A percentile compares a stretch with the other conserved stretches of the same genome.
phyloP scores from a whole-genome alignment of 2,113 vertebrate genomes.

The Opisthocomus hoazin region DNA sequence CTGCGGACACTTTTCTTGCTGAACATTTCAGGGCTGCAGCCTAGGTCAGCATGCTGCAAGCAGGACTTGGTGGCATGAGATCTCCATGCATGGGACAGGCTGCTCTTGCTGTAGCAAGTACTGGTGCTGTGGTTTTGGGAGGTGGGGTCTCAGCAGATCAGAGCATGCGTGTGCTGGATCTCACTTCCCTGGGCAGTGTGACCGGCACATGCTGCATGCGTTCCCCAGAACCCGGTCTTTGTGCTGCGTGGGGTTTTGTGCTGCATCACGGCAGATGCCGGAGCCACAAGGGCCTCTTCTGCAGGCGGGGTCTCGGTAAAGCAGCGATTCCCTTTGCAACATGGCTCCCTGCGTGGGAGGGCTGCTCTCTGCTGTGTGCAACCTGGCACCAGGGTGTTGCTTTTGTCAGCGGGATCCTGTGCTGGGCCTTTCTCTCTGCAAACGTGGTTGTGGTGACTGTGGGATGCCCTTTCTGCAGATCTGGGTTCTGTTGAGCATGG shows the following conservation, averaged over 20 bases:
- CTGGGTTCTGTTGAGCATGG: background rate
- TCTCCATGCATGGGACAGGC: background rate
- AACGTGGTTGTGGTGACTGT: background rate
- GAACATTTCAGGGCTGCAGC: background rate
- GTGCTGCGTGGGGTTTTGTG: background rate
- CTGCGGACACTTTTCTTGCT: accelerated
- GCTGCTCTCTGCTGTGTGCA: background rate
- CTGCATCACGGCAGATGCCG: background rate
- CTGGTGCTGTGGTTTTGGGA: background rate
- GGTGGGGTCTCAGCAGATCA: background rate
- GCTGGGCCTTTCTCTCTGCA: background rate
- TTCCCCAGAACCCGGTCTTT: background rate
- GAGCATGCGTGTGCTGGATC: background rate
- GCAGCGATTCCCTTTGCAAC: background rate
- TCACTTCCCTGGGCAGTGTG: background rate
- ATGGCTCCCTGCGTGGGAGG: background rate
- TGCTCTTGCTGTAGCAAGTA: background rate
- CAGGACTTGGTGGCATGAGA: background rate
- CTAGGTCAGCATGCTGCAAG: background rate
- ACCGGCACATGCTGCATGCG: accelerated
- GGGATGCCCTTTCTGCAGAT: background rate
- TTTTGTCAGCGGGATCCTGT: background rate
- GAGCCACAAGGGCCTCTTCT: background rate
- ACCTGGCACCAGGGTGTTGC: background rate
- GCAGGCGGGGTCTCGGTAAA: background rate